These are phyloP conservation scores for Chaetops frenatus DNA, from an alignment of 2,113 vertebrate species.

Conservation along the genomic window DNA sequence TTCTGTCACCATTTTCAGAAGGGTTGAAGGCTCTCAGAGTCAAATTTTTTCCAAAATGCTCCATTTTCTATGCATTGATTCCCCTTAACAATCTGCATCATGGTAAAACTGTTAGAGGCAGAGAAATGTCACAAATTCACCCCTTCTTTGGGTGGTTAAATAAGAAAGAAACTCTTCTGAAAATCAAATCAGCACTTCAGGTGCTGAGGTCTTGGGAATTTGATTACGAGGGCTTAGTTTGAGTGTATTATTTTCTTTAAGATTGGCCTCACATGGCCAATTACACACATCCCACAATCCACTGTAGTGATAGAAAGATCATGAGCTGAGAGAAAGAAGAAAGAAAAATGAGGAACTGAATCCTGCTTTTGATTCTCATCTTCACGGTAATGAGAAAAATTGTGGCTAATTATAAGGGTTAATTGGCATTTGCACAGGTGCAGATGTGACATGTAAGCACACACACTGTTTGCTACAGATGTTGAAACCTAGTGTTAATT, in stretches of 20 bases:
- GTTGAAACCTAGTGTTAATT: conserved; percentile 24
- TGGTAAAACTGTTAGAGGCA: background rate
- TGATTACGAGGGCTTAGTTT: background rate
- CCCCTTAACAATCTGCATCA: background rate
- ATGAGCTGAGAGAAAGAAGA: background rate
- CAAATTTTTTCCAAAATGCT: background rate
- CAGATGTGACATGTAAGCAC: conserved; percentile 7
- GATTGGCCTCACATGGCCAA: background rate
- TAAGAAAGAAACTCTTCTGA: background rate
- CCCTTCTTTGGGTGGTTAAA: background rate
- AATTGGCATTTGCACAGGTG: conserved; percentile 41
- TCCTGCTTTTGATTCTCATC: background rate
- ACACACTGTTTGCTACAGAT: conserved; percentile 24
- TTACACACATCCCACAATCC: background rate
- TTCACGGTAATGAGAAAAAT: conserved; percentile 27
- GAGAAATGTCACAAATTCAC: background rate
- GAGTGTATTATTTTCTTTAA: background rate
- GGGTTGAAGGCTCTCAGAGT: background rate
- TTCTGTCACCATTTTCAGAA: background rate
- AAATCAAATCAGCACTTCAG: background rate
- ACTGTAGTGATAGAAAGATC: background rate
- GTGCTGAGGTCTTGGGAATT: background rate
- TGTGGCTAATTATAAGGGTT: conserved; percentile 39
- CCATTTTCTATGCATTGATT: background rate
- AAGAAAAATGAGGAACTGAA: background rate